Base-by-base conservation (phyloP, 2,888 invertebrate genomes). In the Chrysolina americana region DNA sequence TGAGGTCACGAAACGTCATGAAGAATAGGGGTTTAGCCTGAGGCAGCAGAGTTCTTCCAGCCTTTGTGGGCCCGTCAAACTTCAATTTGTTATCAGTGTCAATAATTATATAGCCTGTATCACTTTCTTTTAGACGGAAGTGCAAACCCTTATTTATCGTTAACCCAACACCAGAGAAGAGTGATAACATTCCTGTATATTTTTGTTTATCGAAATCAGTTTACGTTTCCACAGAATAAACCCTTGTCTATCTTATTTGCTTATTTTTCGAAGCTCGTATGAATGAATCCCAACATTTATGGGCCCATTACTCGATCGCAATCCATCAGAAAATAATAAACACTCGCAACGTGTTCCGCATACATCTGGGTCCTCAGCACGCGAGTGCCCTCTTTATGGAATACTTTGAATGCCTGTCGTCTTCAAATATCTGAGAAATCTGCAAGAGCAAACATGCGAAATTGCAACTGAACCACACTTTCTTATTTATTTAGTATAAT, bases 401-500 rank as follows among this genome's bases (percentile, higher is more conserved):
- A 72, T 68, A 59, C 72, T 71, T 71, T 19, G 66, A 66, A 68
- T 50, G 62, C 62, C 63, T 72, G 41, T 72, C 56, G 59, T 72
- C 41, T 59, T 59, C 72, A 63, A 72, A 68, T 68, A 68, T 72
- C 68, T 72, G 66, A 50, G 50, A 72, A 72, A 72, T 72, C 72
- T 72, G 62, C 63, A 17, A 41, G 19, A 50, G 70, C 73, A 74
- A 74, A 74, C 65, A 74, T 66, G 48, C 68, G 56, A 68, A 72
- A 72, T 71, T 71, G 73, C 28, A 73, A 53, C 69, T 62, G 28
- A 65, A 70, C 44, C 75, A 68, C 68, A 63, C 41, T 50, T 71
- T 75, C 65, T 70, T 69, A 71, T 75, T 75, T 75, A 65, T 64
- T 70, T 44, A 64, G 75, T 70, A 70, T 71, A 74, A 76, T 74